Evolutionary conservation across 2,888 invertebrate genomes (phyloP).

Genomic region (Eudemis profundana): DNA sequence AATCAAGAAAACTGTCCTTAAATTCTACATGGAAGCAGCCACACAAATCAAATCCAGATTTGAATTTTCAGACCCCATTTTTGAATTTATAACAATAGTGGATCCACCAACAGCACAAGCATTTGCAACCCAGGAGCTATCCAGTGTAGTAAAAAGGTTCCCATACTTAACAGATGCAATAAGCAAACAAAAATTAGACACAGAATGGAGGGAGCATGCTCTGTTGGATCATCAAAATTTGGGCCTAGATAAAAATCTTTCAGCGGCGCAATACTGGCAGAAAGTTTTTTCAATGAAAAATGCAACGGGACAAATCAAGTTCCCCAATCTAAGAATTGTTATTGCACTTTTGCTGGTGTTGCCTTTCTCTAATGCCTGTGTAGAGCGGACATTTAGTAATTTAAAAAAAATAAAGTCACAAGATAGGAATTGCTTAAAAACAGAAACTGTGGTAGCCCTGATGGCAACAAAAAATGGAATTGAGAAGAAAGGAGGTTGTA

Average conservation of each 20-base stretch:
- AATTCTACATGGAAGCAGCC: conserved; percentile 24
- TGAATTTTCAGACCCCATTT: conserved; percentile 29
- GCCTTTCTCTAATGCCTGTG: conserved; percentile 13
- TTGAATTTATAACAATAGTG: conserved; percentile 22
- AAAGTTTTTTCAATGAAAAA: conserved; percentile 7
- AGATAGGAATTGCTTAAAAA: conserved; percentile 30
- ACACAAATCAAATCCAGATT: conserved; percentile 28
- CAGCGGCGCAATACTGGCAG: conserved; percentile 2
- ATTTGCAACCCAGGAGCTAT: conserved; percentile 9
- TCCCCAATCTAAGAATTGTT: no score
- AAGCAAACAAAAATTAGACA: conserved; percentile 21
- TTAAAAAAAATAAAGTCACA: conserved; percentile 14
- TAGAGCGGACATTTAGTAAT: conserved; percentile 20
- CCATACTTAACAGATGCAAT: conserved; percentile 8
- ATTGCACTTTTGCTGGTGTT: conserved; percentile 19
- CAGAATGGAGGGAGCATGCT: conserved; percentile 21
- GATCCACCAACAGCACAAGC: conserved; percentile 14
- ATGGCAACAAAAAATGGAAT: conserved; percentile 18
- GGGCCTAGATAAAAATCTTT: background rate
- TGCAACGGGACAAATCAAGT: no score
- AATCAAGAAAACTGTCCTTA: background rate
- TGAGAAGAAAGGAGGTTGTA: conserved; percentile 20
- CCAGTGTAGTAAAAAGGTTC: conserved; percentile 12
- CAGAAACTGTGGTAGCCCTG: conserved; percentile 20
- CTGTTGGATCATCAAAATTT: conserved; percentile 24